These are phyloP conservation scores for Meandrina meandrites DNA, from an alignment of 92 coral and sea anemone genomes.

Conservation along the genomic window DNA sequence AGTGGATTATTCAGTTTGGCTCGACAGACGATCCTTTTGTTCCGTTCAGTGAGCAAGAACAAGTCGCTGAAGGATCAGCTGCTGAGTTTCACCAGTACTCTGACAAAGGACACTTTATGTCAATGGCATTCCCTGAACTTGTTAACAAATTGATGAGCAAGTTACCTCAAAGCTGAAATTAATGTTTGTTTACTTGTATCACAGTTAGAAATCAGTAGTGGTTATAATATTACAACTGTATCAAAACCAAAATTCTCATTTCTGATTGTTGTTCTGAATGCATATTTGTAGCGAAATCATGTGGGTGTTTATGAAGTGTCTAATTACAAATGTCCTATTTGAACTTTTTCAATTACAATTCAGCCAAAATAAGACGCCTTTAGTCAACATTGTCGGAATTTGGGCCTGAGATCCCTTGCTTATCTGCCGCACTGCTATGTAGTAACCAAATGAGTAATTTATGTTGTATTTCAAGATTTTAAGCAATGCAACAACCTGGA, in stretches of 20 bases:
- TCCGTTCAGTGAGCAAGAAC: constrained; percentile 74
- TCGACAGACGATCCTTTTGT: constrained; percentile 90
- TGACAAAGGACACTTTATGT: constrained; percentile 77
- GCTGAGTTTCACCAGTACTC: constrained; percentile 75
- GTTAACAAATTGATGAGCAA: constrained; percentile 54
- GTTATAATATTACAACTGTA: no score
- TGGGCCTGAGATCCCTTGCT: no score
- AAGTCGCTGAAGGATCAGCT: constrained; percentile 77
- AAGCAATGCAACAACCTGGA: neutral
- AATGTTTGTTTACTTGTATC: neutral
- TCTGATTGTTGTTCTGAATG: no score
- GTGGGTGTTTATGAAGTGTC: no score
- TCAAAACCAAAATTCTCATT: no score
- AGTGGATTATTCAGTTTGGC: constrained; percentile 92
- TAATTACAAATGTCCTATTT: no score
- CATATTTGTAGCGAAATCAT: no score
- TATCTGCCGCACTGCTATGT: no score
- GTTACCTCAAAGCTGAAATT: constrained; percentile 31
- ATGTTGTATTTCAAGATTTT: neutral
- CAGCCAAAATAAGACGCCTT: no score
- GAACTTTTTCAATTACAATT: no score
- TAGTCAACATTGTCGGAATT: no score
- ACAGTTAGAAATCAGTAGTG: neutral
- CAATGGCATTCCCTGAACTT: constrained; percentile 70
- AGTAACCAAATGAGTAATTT: no score